These are phyloP conservation scores for Aradus depressus DNA, from an alignment of 2,888 invertebrate species.

Conservation along the genomic window DNA sequence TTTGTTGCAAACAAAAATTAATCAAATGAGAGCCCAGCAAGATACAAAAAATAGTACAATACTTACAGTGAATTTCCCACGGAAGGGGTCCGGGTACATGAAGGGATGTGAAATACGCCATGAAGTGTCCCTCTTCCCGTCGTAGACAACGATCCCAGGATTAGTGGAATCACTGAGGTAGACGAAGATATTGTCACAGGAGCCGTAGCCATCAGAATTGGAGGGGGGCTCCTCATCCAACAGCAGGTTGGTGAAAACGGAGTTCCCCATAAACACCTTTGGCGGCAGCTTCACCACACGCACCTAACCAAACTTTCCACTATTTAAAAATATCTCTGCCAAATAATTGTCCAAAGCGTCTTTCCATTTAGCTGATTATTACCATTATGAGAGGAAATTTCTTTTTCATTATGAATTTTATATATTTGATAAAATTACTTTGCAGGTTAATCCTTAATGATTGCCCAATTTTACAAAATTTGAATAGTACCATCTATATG, in stretches of 20 bases:
- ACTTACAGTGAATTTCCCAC: slow-evolving; percentile 51
- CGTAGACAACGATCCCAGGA: slow-evolving; percentile 53
- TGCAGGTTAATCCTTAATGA: too few species aligned
- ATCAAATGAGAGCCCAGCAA: too few species aligned
- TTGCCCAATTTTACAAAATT: too few species aligned
- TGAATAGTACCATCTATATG: too few species aligned
- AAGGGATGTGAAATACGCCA: slow-evolving; percentile 71
- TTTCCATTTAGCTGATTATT: too few species aligned
- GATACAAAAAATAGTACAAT: too few species aligned
- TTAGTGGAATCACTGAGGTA: slow-evolving; percentile 75
- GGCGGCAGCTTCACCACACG: slow-evolving; percentile 60
- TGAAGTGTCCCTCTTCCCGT: slow-evolving; percentile 60
- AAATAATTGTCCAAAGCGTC: too few species aligned
- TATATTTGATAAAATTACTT: too few species aligned
- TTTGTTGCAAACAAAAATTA: too few species aligned
- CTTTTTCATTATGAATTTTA: too few species aligned
- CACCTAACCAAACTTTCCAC: slow-evolving; percentile 26
- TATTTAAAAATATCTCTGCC: too few species aligned
- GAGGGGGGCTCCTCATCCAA: slow-evolving; percentile 49
- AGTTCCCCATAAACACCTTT: slow-evolving; percentile 55
- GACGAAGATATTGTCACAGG: slow-evolving; percentile 64
- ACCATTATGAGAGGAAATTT: too few species aligned
- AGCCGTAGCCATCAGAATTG: slow-evolving; percentile 36
- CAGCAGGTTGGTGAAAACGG: slow-evolving; percentile 65
- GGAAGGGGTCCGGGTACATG: slow-evolving; percentile 77